phyloP scores from a whole-genome alignment of 2,113 vertebrate genomes.

The Scatophagus argus region DNA sequence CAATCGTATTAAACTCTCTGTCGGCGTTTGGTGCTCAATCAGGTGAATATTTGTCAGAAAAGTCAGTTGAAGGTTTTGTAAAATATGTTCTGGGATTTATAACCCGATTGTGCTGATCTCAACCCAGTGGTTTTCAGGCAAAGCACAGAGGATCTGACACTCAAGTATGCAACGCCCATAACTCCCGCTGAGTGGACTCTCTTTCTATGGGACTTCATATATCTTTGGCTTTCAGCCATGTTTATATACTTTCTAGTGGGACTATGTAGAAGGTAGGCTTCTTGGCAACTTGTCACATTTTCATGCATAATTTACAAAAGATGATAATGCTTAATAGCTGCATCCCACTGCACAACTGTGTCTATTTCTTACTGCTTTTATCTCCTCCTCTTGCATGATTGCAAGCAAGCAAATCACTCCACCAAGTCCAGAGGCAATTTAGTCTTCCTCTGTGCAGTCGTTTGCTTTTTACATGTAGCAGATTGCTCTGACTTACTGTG shows the following conservation, averaged over 20 bases:
- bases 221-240: slow-evolving; percentile 70
- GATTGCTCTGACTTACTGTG: slow-evolving; percentile 33
- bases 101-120: background rate
- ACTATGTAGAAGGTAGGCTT: slow-evolving; percentile 74
- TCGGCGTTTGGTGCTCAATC: slow-evolving; percentile 59
- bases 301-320: background rate
- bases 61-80: background rate
- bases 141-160: slow-evolving; percentile 62
- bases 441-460: slow-evolving; percentile 7
- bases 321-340: background rate
- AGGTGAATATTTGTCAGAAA: slow-evolving; percentile 49
- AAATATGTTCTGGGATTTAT: background rate
- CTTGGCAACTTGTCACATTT: slow-evolving; percentile 3
- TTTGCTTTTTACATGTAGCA: slow-evolving; percentile 53
- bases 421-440: slow-evolving; percentile 45
- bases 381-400: slow-evolving; percentile 9
- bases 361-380: slow-evolving; percentile 24
- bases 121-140: slow-evolving; percentile 71
- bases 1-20: slow-evolving; percentile 61
- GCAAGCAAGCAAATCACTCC: slow-evolving; percentile 38
- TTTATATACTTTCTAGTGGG: slow-evolving; percentile 70
- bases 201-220: slow-evolving; percentile 75
- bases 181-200: slow-evolving; percentile 75
- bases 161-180: slow-evolving; percentile 67
- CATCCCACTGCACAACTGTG: background rate